Percentiles rank a stretch among this genome's conserved stretches.
Evolutionary conservation across 2,113 vertebrate species (phyloP).

Genomic region (Amazona guildingii): DNA sequence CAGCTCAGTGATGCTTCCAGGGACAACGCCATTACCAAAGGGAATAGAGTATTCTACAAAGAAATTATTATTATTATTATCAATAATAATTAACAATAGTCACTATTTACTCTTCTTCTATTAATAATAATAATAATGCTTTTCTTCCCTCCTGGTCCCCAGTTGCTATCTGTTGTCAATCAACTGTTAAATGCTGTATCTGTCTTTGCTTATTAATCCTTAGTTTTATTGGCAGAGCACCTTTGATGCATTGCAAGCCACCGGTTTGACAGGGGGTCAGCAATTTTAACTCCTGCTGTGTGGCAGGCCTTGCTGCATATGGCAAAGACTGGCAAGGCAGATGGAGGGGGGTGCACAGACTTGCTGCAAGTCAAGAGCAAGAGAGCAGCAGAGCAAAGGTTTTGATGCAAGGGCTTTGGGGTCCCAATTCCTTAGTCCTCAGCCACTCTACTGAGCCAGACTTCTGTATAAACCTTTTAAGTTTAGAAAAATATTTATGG

Average conservation of each 20-base stretch:
- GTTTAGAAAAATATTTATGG: neutral
- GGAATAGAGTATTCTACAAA: neutral
- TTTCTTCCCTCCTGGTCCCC: neutral
- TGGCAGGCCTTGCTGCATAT: neutral
- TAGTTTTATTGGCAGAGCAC: neutral
- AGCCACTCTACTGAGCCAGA: neutral
- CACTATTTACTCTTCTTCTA: neutral
- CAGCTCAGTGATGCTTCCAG: neutral
- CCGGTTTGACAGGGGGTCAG: accelerated
- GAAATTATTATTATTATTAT: neutral
- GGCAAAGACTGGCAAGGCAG: neutral
- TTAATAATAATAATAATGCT: neutral
- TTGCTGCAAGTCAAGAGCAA: neutral
- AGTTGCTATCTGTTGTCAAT: neutral
- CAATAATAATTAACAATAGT: neutral
- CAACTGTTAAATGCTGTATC: neutral
- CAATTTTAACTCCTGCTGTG: neutral
- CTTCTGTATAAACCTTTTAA: neutral
- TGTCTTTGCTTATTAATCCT: neutral
- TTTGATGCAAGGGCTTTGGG: neutral
- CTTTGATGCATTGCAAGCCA: neutral
- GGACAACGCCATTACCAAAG: neutral
- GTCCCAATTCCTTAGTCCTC: neutral
- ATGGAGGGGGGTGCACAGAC: neutral
- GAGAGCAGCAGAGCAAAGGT: neutral